A percentile compares a stretch with the other conserved stretches of the same genome.
phyloP scores from a whole-genome alignment of 2,113 vertebrate genomes.

The Strix aluco region DNA sequence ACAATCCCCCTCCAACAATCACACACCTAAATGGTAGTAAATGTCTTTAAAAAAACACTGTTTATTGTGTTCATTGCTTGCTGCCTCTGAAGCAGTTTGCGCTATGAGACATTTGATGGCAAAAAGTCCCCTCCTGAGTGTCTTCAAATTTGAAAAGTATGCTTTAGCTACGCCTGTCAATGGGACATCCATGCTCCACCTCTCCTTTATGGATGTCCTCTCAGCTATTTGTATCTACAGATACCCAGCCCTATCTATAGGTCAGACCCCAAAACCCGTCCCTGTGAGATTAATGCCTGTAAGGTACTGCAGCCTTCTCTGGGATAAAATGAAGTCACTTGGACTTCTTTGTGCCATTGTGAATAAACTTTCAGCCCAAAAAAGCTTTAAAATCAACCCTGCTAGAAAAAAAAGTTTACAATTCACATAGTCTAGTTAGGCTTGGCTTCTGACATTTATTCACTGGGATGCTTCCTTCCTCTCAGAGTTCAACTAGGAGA shows the following conservation, averaged over 20 bases:
- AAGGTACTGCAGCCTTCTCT: not conserved
- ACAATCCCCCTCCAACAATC: not conserved
- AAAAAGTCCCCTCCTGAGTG: not conserved
- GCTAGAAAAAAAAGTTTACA: not conserved
- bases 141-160: not conserved
- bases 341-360: not conserved
- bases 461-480: not conserved
- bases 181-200: not conserved
- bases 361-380: not conserved
- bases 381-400: not conserved
- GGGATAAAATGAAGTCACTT: not conserved
- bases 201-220: not conserved
- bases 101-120: not conserved
- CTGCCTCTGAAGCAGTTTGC: not conserved
- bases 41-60: not conserved
- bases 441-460: not conserved
- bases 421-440: not conserved
- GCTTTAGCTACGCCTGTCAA: not conserved
- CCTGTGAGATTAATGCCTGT: not conserved
- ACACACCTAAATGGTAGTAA: not conserved
- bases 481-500: not conserved
- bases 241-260: not conserved
- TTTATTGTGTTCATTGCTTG: not conserved
- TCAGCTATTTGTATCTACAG: not conserved
- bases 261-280: not conserved